Conservation (phyloP, 2,113 vertebrate genomes). For the Chauna torquata region DNA sequence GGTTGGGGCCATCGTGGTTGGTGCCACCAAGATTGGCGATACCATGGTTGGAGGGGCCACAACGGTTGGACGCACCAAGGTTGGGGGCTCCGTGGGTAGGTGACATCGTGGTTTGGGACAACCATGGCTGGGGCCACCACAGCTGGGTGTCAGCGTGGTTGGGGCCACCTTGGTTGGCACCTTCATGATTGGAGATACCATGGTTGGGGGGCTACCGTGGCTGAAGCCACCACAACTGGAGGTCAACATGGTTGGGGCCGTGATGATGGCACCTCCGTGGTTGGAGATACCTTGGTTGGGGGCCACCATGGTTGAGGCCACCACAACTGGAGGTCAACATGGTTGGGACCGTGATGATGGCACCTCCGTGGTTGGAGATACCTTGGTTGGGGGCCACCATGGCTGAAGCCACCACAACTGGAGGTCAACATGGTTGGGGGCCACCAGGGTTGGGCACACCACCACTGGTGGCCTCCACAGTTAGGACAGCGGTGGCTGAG, state of each 20-base stretch:
- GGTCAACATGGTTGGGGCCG: not conserved
- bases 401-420: not conserved
- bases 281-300: not conserved
- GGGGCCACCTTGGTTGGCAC: no score
- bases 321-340: not conserved
- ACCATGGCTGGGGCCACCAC: no score
- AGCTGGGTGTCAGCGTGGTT: not conserved
- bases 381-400: not conserved
- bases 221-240: no score
- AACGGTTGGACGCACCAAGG: no score
- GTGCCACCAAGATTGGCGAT: rapidly evolving
- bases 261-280: no score
- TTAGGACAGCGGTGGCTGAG: no score
- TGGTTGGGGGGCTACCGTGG: no score
- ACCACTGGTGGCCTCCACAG: no score
- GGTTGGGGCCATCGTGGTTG: not conserved
- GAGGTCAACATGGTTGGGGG: not conserved
- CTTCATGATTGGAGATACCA: not conserved
- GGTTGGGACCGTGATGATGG: no score
- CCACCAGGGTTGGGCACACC: not conserved
- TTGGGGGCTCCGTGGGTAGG: no score
- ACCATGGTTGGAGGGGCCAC: not conserved
- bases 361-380: no score
- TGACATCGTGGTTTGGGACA: no score
- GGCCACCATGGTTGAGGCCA: not conserved